Evolutionary conservation across 1,140 invertebrate genomes (phyloP).

Genomic region (Aricia agestis): DNA sequence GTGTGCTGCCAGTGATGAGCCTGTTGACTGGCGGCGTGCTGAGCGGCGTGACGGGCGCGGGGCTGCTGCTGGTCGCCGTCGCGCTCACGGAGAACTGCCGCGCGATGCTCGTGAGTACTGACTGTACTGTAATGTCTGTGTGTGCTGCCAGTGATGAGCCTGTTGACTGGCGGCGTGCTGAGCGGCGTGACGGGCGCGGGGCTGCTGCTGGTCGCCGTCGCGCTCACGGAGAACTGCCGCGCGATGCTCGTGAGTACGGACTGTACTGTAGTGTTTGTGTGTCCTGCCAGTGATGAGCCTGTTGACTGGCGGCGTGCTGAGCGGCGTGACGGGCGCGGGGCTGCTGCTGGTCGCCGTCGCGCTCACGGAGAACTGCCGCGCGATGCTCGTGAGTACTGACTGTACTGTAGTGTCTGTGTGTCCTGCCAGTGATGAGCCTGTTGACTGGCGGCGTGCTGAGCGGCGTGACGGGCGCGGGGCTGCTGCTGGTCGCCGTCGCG

Average conservation of each 20-base stretch:
- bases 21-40: constrained; percentile 48
- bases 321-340: constrained; percentile 56
- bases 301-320: constrained; percentile 49
- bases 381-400: constrained; percentile 51
- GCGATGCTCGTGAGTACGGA: constrained; percentile 53
- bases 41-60: constrained; percentile 56
- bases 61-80: constrained; percentile 53
- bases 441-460: constrained; percentile 52
- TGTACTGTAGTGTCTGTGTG: too few relatives aligned
- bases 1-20: constrained; percentile 45
- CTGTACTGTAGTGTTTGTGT: background rate
- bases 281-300: constrained; percentile 47
- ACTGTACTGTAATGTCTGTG: too few relatives aligned
- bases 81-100: constrained; percentile 65
- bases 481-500: constrained; percentile 56
- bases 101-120: constrained; percentile 53
- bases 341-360: constrained; percentile 56
- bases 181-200: constrained; percentile 59
- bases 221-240: constrained; percentile 63
- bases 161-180: constrained; percentile 48
- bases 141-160: constrained; percentile 48
- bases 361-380: constrained; percentile 62
- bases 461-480: constrained; percentile 54
- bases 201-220: constrained; percentile 53
- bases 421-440: constrained; percentile 47